Base-by-base conservation (phyloP, 2,113 vertebrate species). In the Symphodus melops region DNA sequence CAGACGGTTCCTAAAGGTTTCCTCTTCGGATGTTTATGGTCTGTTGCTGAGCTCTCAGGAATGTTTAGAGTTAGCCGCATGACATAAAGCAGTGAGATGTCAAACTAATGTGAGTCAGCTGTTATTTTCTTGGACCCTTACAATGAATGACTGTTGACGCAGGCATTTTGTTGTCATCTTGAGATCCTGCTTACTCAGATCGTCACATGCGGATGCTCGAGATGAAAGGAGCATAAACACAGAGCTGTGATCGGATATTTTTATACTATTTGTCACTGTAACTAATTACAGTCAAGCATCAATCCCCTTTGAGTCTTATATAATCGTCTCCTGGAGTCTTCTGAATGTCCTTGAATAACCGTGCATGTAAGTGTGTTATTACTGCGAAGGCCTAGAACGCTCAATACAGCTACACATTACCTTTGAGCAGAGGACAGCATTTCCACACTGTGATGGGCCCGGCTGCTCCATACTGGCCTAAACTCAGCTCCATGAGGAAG, bases 401-500 rank as follows among this genome's bases (percentile, higher is more conserved):
- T 12, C 12, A 46, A 20, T 20, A 19, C 0, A 60, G 42, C 61
- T 19, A 52, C 17, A 11, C 17, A 39, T 80, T 85, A 96, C 96
- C 95, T 96, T 94, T 96, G 28, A 96, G 93, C 11, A 96, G 89
- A 1, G 95, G 95, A 82, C 95, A 96, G 85, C 95, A 95, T 74
- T 95, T 96, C 96, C 95, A 96, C 72, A 96, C 94, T 0, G 91
- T 90, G 87, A 96, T 92, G 42, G 95, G 94, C 1, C 95, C 96
- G 0, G 94, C 87, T 0, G 95, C 93, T 12, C 95, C 93, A 0
- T 95, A 95, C 83, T 96, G 96, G 21, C 96, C 95, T 46, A 96
- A 87, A 71, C 95, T 96, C 63, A 96, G 93, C 93, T 96, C 95
- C 95, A 96, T 95, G 53, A 96, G 94, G 87, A 96, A 95, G 48